A percentile compares a stretch with the other conserved stretches of the same genome.
phyloP scores from a whole-genome alignment of 1,140 invertebrate species.

The Monochamus saltuarius region DNA sequence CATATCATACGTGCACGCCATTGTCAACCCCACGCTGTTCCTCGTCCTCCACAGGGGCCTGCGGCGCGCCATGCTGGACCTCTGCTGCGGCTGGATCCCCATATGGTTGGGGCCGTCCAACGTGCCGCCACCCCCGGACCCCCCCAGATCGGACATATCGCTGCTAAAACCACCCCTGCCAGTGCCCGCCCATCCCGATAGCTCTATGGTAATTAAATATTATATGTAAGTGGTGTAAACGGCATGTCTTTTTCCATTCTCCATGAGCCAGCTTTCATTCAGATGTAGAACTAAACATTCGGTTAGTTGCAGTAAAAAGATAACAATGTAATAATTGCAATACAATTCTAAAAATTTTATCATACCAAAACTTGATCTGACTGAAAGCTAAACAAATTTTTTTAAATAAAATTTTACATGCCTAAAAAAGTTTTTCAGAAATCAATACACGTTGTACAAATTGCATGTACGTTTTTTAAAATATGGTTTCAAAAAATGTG shows the following conservation, averaged over 20 bases:
- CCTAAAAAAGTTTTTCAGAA: no score
- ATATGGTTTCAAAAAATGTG: no score
- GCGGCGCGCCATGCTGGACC: conserved; percentile 67
- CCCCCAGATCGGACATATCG: conserved; percentile 54
- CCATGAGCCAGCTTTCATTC: neutral
- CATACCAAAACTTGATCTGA: no score
- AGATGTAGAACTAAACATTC: no score
- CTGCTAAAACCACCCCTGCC: conserved; percentile 56
- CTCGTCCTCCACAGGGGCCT: conserved; percentile 75
- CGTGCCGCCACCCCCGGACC: conserved; percentile 51
- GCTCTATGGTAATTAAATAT: conserved; percentile 68
- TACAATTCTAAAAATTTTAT: no score
- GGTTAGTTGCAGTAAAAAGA: no score
- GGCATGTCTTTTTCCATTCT: conserved; percentile 40
- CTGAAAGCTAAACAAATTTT: no score
- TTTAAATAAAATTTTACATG: no score
- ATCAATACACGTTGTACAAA: no score
- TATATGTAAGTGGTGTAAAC: conserved; percentile 64
- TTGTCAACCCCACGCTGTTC: conserved; percentile 81
- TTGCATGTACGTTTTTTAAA: no score
- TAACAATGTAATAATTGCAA: no score
- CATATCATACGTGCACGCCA: conserved; percentile 84
- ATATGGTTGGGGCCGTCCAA: conserved; percentile 54
- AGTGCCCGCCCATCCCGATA: conserved; percentile 58
- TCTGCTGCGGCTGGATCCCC: conserved; percentile 72